These are phyloP conservation scores for Ondatra zibethicus DNA, from an alignment of 2,113 vertebrate species.

Conservation along the genomic window DNA sequence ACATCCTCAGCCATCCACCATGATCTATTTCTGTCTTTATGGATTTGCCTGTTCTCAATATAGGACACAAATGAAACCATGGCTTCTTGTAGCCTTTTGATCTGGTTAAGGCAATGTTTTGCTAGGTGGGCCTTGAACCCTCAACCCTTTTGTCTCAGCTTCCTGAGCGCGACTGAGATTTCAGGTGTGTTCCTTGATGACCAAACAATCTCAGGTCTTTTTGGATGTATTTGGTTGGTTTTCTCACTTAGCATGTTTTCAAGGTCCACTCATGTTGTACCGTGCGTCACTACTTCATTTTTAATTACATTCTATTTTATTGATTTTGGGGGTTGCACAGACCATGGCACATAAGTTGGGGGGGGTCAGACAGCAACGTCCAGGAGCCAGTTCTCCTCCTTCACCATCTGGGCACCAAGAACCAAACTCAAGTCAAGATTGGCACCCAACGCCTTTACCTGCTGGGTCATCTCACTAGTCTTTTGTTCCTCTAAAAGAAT, in stretches of 20 bases:
- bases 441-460: not conserved
- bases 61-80: not conserved
- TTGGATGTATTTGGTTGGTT: not conserved
- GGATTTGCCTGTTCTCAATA: not conserved
- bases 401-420: not conserved
- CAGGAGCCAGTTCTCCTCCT: not conserved
- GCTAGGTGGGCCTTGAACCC: not conserved
- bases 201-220: not conserved
- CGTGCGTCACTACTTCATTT: not conserved
- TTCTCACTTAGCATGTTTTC: not conserved
- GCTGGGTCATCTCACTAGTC: not conserved
- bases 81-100: not conserved
- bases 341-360: not conserved
- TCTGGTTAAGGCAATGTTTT: not conserved
- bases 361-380: not conserved
- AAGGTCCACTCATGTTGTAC: not conserved
- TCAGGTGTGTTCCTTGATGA: not conserved
- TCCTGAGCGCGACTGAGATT: not conserved
- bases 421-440: not conserved
- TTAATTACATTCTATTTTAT: not conserved
- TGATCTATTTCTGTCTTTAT: not conserved
- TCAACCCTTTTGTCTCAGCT: not conserved
- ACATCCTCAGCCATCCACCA: not conserved
- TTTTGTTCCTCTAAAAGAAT: not conserved
- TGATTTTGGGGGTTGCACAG: no score